These are phyloP conservation scores for Luperina nickerlii DNA, from an alignment of 2,888 invertebrate genomes.

Conservation along the genomic window DNA sequence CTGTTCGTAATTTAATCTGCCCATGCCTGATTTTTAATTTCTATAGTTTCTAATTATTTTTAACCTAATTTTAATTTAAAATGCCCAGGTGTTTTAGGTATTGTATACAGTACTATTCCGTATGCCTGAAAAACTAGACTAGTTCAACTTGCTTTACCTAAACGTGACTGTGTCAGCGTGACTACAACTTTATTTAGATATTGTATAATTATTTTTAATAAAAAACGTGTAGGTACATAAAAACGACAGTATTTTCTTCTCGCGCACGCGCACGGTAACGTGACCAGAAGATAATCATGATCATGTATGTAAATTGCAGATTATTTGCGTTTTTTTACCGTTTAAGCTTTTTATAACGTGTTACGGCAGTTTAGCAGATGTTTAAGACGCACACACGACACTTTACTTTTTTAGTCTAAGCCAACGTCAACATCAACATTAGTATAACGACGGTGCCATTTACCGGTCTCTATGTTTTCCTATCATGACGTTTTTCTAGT, in stretches of 20 bases:
- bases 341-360: constrained; percentile 19
- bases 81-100: neutral
- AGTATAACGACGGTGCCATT: no score
- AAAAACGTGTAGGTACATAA: neutral
- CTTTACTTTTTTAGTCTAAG: neutral
- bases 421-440: neutral
- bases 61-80: no score
- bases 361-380: neutral
- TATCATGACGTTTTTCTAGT: neutral
- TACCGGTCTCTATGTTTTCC: neutral
- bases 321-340: constrained; percentile 25
- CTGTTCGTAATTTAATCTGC: neutral
- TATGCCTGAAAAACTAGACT: neutral
- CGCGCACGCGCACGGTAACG: constrained; percentile 17
- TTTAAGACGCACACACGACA: neutral
- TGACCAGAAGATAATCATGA: constrained; percentile 15
- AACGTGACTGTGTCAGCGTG: neutral
- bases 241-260: constrained; percentile 26
- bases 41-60: no score
- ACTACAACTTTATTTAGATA: neutral
- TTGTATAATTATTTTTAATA: neutral
- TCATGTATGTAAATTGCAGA: constrained; percentile 7
- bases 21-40: neutral
- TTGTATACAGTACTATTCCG: neutral
- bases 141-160: neutral